Evolutionary conservation across 2,113 vertebrate genomes (phyloP), one percentile per base, ranked within the genome.

Genomic region (Collichthys lucidus): DNA sequence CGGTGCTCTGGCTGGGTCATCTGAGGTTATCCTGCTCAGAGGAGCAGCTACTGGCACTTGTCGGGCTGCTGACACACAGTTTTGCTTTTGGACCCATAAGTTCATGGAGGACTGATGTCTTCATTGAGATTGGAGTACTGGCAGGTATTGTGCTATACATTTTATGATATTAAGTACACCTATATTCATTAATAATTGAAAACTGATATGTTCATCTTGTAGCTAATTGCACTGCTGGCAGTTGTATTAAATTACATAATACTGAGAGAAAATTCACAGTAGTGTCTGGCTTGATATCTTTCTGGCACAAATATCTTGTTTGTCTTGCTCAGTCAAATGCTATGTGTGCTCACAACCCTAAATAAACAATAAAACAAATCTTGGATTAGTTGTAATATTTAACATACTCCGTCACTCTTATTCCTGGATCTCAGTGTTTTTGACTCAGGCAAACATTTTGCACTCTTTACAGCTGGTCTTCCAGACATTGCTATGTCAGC

Each of bases 401-500:
- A 69, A 74, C 11, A 7, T 42, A 3, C 50, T 26, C 55, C 22
- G 29, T 53, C 16, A 44, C 14, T 17, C 1, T 26, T 57, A 8
- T 22, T 35, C n/a, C 5, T 69, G 19, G 5, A 74, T 60, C n/a
- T 2, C 11, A n/a, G 31, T 49, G 7, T 63, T 52, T 67, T 53
- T 17, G 16, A 31, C 53, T 47, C 29, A 42, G 12, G 11, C 0
- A 46, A 49, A 52, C 11, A 24, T 65, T 50, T 65, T 70, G 11
- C 19, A 46, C 52, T 44, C 56, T 71, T 63, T 52, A 20, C 84
- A 96, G 96, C 94, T 81, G 96, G 95, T 46, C 83, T 96, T 29
- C 90, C 94, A 60, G 96, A 96, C 83, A 92, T 96, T 12, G 90
- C 92, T 29, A 94, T 96, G 91, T 96, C 96, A 24, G 82, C 96